phyloP scores from a whole-genome alignment of 2,888 invertebrate species.

The Brenthis daphne region DNA sequence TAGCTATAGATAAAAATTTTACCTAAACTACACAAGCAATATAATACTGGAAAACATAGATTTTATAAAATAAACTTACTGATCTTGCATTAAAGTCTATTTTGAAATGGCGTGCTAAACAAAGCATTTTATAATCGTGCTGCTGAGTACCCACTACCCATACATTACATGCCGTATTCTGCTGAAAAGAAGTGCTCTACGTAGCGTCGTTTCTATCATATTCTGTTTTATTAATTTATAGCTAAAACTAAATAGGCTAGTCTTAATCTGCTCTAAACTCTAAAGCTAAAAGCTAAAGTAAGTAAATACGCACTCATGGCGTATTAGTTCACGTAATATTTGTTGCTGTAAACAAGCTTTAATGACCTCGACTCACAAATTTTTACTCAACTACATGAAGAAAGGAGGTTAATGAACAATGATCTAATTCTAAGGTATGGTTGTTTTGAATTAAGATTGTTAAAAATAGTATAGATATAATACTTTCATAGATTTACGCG shows the following conservation, averaged over 20 bases:
- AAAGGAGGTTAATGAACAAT: conserved; percentile 14
- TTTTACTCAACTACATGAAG: conserved; percentile 4
- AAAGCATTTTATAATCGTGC: conserved; percentile 47
- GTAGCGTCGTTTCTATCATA: conserved; percentile 37
- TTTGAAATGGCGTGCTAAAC: conserved; percentile 31
- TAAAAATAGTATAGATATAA: background rate
- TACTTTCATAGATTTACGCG: too few relatives aligned
- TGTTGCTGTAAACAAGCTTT: background rate
- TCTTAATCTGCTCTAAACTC: too few relatives aligned
- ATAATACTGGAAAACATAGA: conserved; percentile 5
- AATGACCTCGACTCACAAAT: conserved; percentile 6
- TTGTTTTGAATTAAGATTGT: conserved; percentile 8
- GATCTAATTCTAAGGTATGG: background rate
- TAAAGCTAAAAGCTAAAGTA: too few relatives aligned
- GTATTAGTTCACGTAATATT: conserved; percentile 8
- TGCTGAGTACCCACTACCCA: conserved; percentile 42
- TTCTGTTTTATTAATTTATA: conserved; percentile 13
- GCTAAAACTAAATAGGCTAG: too few relatives aligned
- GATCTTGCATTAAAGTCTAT: conserved; percentile 15
- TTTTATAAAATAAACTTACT: conserved; percentile 14
- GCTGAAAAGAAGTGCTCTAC: conserved; percentile 22
- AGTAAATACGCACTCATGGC: too few relatives aligned
- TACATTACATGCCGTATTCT: conserved; percentile 39
- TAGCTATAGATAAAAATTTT: conserved; percentile 23
- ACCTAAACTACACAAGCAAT: conserved; percentile 4